phyloP scores from a whole-genome alignment of 2,797 vertebrate species.

The Spinibarbus caldwelli region DNA sequence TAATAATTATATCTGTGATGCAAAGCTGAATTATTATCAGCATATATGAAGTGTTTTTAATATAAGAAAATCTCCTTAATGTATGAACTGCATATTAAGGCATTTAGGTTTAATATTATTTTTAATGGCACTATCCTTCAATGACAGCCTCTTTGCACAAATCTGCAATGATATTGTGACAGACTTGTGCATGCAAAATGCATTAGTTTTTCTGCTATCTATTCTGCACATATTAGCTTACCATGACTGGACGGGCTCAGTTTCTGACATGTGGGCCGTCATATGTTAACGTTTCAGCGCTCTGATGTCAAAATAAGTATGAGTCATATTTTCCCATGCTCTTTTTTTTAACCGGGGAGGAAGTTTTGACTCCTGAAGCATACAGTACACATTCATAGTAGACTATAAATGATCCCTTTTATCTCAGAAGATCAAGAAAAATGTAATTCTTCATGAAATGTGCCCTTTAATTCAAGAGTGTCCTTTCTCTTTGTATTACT shows the following conservation, averaged over 20 bases:
- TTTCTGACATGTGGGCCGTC: neutral
- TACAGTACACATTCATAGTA: neutral
- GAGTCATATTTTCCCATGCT: neutral
- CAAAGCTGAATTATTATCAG: too few relatives aligned
- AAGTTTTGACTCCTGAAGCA: neutral
- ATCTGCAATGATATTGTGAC: neutral
- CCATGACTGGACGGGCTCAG: neutral
- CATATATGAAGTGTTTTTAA: neutral
- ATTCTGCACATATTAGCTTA: neutral
- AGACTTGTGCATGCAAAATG: neutral
- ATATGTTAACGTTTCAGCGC: neutral
- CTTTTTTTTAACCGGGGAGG: neutral
- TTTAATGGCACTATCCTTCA: neutral
- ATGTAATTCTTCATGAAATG: neutral
- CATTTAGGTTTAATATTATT: neutral
- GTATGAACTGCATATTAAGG: neutral
- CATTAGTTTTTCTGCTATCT: neutral
- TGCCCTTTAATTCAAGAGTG: conserved; percentile 3
- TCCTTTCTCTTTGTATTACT: neutral
- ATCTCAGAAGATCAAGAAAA: conserved; percentile 1
- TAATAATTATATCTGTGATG: too few relatives aligned
- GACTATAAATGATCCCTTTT: neutral
- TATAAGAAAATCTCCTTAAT: neutral
- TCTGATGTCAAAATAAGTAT: neutral
- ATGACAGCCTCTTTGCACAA: neutral